Evolutionary conservation across 2,113 vertebrate genomes (phyloP).

Genomic region (Gambusia holbrooki): DNA sequence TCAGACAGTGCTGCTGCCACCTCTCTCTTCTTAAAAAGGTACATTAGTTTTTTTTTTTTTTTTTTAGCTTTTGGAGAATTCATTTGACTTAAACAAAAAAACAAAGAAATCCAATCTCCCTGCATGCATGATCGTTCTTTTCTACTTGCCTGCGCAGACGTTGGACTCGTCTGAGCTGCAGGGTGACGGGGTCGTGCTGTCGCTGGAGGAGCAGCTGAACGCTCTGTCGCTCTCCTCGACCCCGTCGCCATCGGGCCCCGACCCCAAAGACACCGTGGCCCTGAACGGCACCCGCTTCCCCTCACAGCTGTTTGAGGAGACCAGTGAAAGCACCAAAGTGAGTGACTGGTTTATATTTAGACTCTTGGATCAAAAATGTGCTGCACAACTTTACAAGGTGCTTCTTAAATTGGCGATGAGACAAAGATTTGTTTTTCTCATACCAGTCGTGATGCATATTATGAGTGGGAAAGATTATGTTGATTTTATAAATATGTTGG

Average conservation of each 20-base stretch:
- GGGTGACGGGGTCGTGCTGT: constrained; percentile 86
- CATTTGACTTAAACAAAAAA: not conserved
- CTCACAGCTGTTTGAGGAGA: constrained; percentile 84
- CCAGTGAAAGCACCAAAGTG: constrained; percentile 89
- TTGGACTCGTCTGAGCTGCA: constrained; percentile 86
- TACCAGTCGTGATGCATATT: too few species aligned
- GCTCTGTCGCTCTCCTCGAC: constrained; percentile 87
- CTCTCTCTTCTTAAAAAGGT: constrained; percentile 92
- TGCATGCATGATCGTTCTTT: not conserved
- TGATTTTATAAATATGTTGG: not conserved
- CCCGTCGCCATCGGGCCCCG: constrained; percentile 68
- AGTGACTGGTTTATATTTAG: not conserved
- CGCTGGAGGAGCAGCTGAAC: constrained; percentile 91
- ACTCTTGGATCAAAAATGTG: too few species aligned
- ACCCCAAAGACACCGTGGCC: constrained; percentile 80
- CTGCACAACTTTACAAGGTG: too few species aligned
- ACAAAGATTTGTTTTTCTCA: too few species aligned
- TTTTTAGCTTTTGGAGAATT: not conserved
- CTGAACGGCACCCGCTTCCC: constrained; percentile 87
- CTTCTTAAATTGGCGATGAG: too few species aligned
- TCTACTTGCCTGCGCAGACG: constrained; percentile 70
- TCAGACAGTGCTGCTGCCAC: constrained; percentile 96
- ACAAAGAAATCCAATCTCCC: not conserved
- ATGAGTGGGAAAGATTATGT: not conserved
- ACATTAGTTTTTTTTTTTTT: not conserved